Conservation (phyloP, 2,888 invertebrate genomes). For the Hydroisotoma schaefferi region DNA sequence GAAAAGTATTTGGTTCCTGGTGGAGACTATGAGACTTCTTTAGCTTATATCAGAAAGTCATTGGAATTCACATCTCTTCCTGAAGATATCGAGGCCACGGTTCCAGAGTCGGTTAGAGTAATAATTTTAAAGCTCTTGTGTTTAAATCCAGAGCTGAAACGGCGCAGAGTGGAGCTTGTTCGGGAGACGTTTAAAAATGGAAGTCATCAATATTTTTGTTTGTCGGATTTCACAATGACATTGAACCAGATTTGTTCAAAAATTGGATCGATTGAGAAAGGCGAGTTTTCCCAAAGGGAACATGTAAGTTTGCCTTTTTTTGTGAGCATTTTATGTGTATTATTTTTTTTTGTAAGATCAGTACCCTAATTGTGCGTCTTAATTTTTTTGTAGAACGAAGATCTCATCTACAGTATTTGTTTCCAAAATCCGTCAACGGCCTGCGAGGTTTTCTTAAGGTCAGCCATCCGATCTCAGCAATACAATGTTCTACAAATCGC, state of each 20-base stretch:
- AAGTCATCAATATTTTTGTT: slow-evolving; percentile 3
- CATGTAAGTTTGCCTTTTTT: slow-evolving; percentile 14
- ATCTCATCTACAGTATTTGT: slow-evolving; percentile 13
- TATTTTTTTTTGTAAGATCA: too few species aligned
- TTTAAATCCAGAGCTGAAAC: not conserved
- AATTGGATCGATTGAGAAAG: slow-evolving; percentile 24
- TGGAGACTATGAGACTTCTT: slow-evolving; percentile 23
- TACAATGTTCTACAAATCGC: slow-evolving; percentile 23
- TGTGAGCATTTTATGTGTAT: too few species aligned
- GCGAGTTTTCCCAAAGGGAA: slow-evolving; percentile 2
- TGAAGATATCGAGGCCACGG: not conserved
- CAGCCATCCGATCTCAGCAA: slow-evolving; percentile 19
- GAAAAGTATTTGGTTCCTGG: slow-evolving; percentile 27
- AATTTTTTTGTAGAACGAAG: slow-evolving; percentile 16
- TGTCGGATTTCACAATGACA: slow-evolving; percentile 4
- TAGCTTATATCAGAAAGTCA: slow-evolving; percentile 17
- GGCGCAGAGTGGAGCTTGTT: slow-evolving; percentile 12
- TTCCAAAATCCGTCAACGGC: slow-evolving; percentile 25
- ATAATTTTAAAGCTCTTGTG: not conserved
- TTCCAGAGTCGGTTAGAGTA: slow-evolving; percentile 3
- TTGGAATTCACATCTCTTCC: slow-evolving; percentile 5
- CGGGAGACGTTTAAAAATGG: slow-evolving; percentile 18
- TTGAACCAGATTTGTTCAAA: slow-evolving; percentile 18
- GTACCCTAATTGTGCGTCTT: not conserved
- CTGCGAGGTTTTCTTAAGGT: slow-evolving; percentile 16